phyloP scores from a whole-genome alignment of 2,113 vertebrate genomes.

The Aspiorhynchus laticeps region DNA sequence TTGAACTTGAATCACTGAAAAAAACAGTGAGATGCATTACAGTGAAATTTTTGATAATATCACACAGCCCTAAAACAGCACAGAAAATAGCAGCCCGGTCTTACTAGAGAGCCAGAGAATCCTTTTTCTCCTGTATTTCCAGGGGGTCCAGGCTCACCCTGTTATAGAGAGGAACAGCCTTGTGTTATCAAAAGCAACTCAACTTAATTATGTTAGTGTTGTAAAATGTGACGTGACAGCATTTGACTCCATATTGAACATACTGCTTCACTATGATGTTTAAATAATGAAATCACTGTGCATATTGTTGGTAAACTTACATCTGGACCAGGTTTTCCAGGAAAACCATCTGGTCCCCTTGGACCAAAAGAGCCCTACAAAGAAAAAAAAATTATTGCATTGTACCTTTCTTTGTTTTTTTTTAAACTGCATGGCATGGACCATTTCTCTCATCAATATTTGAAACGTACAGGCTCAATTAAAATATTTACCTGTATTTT shows the following conservation, averaged over 20 bases:
- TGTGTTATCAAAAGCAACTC: not conserved
- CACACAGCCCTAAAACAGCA: not conserved
- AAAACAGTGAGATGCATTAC: not conserved
- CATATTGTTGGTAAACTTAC: conserved; percentile 73
- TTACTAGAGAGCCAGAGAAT: conserved; percentile 89
- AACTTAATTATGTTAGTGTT: not conserved
- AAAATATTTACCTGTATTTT: not conserved
- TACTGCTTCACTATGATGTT: not conserved
- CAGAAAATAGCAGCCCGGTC: conserved; percentile 6
- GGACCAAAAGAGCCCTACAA: conserved; percentile 84
- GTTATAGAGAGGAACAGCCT: not conserved
- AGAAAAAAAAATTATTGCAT: conserved; percentile 7
- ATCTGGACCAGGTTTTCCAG: conserved; percentile 91
- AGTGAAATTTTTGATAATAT: not conserved
- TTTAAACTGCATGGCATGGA: too few relatives aligned
- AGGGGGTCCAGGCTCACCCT: conserved; percentile 88
- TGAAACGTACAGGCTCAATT: not conserved
- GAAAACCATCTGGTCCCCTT: conserved; percentile 89
- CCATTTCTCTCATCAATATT: not conserved
- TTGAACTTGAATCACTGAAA: not conserved
- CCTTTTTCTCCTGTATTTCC: conserved; percentile 87
- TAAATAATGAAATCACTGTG: not conserved
- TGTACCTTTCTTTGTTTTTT: not conserved
- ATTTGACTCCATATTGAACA: not conserved
- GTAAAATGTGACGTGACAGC: too few relatives aligned